These are phyloP conservation scores for Petrolisthes cinctipes DNA, from an alignment of 2,888 invertebrate species.

Conservation along the genomic window DNA sequence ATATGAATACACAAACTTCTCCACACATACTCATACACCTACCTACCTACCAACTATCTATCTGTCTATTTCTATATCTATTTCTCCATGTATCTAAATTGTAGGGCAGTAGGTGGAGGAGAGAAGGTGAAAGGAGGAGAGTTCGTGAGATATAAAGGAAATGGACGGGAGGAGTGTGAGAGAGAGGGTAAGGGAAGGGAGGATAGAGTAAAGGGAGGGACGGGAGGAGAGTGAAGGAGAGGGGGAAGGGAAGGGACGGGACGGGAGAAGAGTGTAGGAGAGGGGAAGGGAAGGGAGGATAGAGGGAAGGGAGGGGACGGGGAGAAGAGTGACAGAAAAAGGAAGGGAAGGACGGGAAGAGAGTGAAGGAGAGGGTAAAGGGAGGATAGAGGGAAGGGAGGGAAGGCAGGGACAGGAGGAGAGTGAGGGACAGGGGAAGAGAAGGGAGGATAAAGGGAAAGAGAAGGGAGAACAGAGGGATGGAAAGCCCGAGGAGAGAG, in stretches of 20 bases:
- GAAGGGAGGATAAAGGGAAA: neutral
- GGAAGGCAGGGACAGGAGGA: neutral
- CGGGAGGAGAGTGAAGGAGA: neutral
- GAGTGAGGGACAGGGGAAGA: neutral
- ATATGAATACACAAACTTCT: too few species aligned
- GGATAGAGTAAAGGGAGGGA: neutral
- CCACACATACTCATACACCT: too few species aligned
- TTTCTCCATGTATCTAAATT: too few species aligned
- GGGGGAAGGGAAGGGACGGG: neutral
- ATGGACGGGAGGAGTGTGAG: neutral
- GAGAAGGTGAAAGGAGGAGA: neutral
- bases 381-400: neutral
- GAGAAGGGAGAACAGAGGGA: neutral
- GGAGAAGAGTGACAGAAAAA: neutral
- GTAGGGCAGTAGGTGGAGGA: neutral
- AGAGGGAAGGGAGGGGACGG: neutral
- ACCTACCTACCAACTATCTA: neutral
- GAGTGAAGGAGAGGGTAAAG: neutral
- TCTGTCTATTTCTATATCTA: neutral
- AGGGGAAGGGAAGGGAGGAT: neutral
- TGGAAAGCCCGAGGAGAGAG: too few species aligned
- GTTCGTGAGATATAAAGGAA: neutral
- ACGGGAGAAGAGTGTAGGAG: neutral
- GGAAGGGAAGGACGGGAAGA: neutral
- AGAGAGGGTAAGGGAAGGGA: neutral